A percentile compares a stretch with the other conserved stretches of the same genome.
These are phyloP conservation scores for Drosophila kambysellisi DNA, from an alignment of 2,888 invertebrate genomes.

Conservation along the genomic window DNA sequence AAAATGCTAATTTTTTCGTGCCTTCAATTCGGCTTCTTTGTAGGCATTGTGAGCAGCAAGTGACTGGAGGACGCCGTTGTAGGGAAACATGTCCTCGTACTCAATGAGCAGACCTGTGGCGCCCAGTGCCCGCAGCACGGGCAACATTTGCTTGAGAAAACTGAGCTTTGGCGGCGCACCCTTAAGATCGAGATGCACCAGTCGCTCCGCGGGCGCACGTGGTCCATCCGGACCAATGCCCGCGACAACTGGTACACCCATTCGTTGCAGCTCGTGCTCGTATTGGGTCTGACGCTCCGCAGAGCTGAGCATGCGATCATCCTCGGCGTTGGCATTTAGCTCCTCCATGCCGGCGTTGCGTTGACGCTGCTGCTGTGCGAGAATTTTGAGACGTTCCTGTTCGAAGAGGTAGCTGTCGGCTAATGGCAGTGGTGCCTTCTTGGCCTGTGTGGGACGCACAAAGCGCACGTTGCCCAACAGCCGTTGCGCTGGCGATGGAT, in stretches of 20 bases:
- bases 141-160: conserved; percentile 87
- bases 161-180: conserved; percentile 89
- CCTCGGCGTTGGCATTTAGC: conserved; percentile 76
- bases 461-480: conserved; percentile 77
- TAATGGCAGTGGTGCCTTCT: conserved; percentile 76
- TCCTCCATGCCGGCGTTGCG: conserved; percentile 84
- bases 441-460: conserved; percentile 78
- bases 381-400: conserved; percentile 84
- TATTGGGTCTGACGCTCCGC: conserved; percentile 84
- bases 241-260: conserved; percentile 84
- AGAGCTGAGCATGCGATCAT: conserved; percentile 82
- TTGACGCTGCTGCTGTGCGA: conserved; percentile 85
- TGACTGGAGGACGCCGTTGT: conserved; percentile 87
- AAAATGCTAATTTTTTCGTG: conserved; percentile 25
- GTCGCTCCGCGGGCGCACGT: conserved; percentile 85
- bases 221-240: conserved; percentile 84
- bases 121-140: conserved; percentile 87
- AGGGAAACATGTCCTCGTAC: conserved; percentile 94
- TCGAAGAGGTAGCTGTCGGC: conserved; percentile 84
- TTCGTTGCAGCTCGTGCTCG: conserved; percentile 84
- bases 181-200: conserved; percentile 92
- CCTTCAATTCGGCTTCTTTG: conserved; percentile 82
- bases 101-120: conserved; percentile 91
- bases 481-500: conserved; percentile 36
- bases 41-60: conserved; percentile 87